These are phyloP conservation scores for Bedellia somnulentella DNA, from an alignment of 2,888 invertebrate genomes.

Conservation along the genomic window DNA sequence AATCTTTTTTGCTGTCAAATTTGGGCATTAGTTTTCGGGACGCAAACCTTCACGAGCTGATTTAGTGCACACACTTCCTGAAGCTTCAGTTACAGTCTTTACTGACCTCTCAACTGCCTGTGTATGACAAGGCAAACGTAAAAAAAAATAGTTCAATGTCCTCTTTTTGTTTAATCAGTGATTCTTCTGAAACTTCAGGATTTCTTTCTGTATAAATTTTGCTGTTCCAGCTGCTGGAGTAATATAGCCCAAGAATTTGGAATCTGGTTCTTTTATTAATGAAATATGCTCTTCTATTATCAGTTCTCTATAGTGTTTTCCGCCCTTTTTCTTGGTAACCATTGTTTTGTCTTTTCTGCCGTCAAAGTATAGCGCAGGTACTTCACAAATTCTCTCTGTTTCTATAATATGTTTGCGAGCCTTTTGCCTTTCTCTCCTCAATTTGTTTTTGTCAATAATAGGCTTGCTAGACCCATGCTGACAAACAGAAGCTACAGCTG, in stretches of 20 bases:
- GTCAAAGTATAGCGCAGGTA: too few relatives aligned
- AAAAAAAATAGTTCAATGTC: constrained; percentile 6
- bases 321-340: not conserved
- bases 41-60: constrained; percentile 1
- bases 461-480: too few relatives aligned
- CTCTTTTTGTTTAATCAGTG: not conserved
- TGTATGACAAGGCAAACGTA: constrained; percentile 12
- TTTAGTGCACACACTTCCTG: constrained; percentile 7
- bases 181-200: constrained; percentile 1
- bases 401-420: too few relatives aligned
- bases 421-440: too few relatives aligned
- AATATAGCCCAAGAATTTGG: not conserved
- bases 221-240: not conserved
- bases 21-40: too few relatives aligned
- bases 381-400: too few relatives aligned
- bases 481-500: constrained; percentile 9
- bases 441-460: too few relatives aligned
- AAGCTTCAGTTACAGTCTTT: constrained; percentile 11
- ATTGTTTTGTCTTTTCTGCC: not conserved
- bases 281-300: not conserved
- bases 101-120: constrained; percentile 13
- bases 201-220: too few relatives aligned
- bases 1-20: too few relatives aligned
- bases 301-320: not conserved
- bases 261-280: not conserved